Percentiles rank a stretch among this genome's conserved stretches.
Evolutionary conservation across 2,113 vertebrate genomes (phyloP).

Genomic region (Pica pica): DNA sequence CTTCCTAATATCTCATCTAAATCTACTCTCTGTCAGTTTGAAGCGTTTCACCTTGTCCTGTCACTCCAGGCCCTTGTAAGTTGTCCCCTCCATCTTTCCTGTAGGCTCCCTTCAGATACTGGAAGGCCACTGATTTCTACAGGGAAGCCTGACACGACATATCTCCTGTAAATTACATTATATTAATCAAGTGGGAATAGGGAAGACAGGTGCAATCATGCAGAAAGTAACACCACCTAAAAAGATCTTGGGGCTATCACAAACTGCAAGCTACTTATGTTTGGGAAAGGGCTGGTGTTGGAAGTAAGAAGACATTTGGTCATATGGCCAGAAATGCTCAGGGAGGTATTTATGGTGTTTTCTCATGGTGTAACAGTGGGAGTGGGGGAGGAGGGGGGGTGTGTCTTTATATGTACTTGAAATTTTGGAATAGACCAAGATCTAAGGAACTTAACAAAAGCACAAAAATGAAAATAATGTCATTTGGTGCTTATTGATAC

Average conservation of each 20-base stretch:
- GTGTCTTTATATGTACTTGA: neutral
- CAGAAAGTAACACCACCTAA: neutral
- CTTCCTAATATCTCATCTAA: neutral
- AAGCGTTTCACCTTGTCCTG: neutral
- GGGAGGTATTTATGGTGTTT: neutral
- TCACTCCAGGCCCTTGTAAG: neutral
- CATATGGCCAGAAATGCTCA: neutral
- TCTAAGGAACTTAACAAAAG: neutral
- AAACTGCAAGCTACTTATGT: neutral
- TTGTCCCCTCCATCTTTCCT: neutral
- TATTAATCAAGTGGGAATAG: neutral
- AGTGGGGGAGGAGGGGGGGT: rapidly evolving
- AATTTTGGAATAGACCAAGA: neutral
- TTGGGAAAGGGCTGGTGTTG: neutral
- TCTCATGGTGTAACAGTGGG: neutral
- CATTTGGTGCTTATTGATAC: neutral
- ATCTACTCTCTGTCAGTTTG: neutral
- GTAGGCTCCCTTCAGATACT: neutral
- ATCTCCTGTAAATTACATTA: neutral
- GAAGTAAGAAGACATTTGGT: neutral
- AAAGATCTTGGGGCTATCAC: neutral
- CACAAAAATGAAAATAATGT: neutral
- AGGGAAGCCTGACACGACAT: rapidly evolving
- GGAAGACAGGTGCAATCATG: neutral
- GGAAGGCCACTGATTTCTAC: neutral